phyloP scores from a whole-genome alignment of 2,888 invertebrate species.

The Drosophila monieri region DNA sequence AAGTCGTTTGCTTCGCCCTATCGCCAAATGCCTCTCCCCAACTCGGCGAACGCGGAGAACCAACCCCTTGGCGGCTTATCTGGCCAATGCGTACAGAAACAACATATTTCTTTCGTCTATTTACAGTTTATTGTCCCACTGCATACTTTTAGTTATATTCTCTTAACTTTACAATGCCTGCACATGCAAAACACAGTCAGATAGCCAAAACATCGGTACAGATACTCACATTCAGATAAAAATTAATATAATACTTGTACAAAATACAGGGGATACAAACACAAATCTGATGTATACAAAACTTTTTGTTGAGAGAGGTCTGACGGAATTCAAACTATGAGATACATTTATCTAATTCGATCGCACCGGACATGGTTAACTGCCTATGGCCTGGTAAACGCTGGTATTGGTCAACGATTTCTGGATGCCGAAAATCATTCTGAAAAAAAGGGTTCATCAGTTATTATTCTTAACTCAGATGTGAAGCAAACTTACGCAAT shows the following conservation, averaged over 20 bases:
- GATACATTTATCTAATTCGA: slow-evolving; percentile 42
- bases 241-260: slow-evolving; percentile 51
- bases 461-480: not conserved
- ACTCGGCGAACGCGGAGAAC: not conserved
- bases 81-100: not conserved
- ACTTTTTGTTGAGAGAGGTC: slow-evolving; percentile 5
- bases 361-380: slow-evolving; percentile 54
- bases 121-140: slow-evolving; percentile 35
- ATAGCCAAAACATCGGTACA: slow-evolving; percentile 6
- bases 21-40: slow-evolving; percentile 1
- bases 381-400: slow-evolving; percentile 79
- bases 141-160: slow-evolving; percentile 10
- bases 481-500: slow-evolving; percentile 85
- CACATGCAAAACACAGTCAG: slow-evolving; percentile 16
- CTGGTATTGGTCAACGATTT: slow-evolving; percentile 74
- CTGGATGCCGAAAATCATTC: slow-evolving; percentile 81
- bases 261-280: slow-evolving; percentile 13
- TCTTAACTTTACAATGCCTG: slow-evolving; percentile 11
- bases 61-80: slow-evolving; percentile 1
- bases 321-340: slow-evolving; percentile 27
- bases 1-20: slow-evolving; percentile 17
- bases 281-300: slow-evolving; percentile 19
- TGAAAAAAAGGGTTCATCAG: slow-evolving; percentile 43
- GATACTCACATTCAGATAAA: slow-evolving; percentile 11
- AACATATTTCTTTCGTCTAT: slow-evolving; percentile 4